These are phyloP conservation scores for Hormaphis cornu DNA, from an alignment of 1,140 invertebrate genomes.

Conservation along the genomic window DNA sequence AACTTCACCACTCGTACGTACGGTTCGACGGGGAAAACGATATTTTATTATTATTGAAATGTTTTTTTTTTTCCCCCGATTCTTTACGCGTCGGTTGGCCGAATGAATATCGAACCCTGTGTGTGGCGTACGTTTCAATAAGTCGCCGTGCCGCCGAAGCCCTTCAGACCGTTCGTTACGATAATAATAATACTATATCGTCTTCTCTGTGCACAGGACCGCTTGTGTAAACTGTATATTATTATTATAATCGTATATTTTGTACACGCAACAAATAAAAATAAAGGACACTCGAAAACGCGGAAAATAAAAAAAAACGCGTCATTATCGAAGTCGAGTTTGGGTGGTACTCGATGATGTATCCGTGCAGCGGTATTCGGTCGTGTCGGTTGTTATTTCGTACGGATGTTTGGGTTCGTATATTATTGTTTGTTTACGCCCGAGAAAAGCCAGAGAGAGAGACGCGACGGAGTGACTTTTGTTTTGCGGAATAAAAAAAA, in stretches of 20 bases:
- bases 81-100: not conserved
- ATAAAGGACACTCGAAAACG: conserved; percentile 4
- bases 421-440: too few species aligned
- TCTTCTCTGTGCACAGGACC: too few species aligned
- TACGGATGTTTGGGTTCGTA: too few species aligned
- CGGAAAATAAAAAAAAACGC: too few species aligned
- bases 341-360: not conserved
- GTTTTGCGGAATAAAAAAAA: too few species aligned
- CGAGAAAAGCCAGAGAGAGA: too few species aligned
- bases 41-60: too few species aligned
- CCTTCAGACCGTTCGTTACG: conserved; percentile 17
- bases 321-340: conserved; percentile 12
- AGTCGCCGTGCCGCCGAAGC: not conserved
- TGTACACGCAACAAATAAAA: not conserved
- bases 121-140: conserved; percentile 4
- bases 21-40: too few species aligned
- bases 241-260: not conserved
- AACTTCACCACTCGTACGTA: too few species aligned
- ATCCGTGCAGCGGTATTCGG: not conserved
- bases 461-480: not conserved
- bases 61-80: too few species aligned
- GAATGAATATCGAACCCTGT: conserved; percentile 10
- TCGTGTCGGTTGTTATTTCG: not conserved
- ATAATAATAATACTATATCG: not conserved
- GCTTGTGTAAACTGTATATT: too few species aligned